These are phyloP conservation scores for Drosophila triauraria DNA, from an alignment of 1,140 invertebrate genomes.

Conservation along the genomic window DNA sequence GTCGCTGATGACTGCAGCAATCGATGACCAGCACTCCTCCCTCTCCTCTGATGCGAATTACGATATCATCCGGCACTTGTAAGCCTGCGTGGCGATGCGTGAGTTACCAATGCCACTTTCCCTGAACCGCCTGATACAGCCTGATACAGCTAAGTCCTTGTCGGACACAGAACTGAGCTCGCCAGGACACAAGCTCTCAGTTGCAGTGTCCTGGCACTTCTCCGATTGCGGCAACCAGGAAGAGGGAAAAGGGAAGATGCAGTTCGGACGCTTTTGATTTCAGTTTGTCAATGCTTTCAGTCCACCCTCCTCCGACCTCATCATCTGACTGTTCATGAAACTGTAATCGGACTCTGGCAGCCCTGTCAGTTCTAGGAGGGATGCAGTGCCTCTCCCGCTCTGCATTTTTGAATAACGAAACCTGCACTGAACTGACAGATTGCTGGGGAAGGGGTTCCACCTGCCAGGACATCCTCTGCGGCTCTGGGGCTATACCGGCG, in stretches of 20 bases:
- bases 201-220: neutral
- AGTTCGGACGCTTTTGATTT: conserved; percentile 32
- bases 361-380: neutral
- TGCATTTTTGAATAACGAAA: conserved; percentile 22
- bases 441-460: neutral
- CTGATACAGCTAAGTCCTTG: conserved; percentile 29
- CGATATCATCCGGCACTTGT: conserved; percentile 23
- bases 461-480: neutral
- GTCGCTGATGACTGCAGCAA: conserved; percentile 42
- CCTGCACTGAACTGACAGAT: conserved; percentile 2
- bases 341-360: conserved; percentile 34
- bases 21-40: conserved; percentile 29
- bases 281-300: conserved; percentile 41
- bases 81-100: conserved; percentile 41
- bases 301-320: neutral
- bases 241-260: neutral
- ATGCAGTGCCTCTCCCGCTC: neutral
- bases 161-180: conserved; percentile 12
- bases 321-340: conserved; percentile 24
- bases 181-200: conserved; percentile 13
- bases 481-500: neutral
- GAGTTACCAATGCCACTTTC: conserved; percentile 12
- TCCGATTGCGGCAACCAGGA: conserved; percentile 10
- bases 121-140: neutral
- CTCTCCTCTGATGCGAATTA: conserved; percentile 15